Percentiles rank a stretch among this genome's conserved stretches.
These are phyloP conservation scores for Rhinichthys osculus DNA, from an alignment of 2,797 vertebrate species.

Conservation along the genomic window DNA sequence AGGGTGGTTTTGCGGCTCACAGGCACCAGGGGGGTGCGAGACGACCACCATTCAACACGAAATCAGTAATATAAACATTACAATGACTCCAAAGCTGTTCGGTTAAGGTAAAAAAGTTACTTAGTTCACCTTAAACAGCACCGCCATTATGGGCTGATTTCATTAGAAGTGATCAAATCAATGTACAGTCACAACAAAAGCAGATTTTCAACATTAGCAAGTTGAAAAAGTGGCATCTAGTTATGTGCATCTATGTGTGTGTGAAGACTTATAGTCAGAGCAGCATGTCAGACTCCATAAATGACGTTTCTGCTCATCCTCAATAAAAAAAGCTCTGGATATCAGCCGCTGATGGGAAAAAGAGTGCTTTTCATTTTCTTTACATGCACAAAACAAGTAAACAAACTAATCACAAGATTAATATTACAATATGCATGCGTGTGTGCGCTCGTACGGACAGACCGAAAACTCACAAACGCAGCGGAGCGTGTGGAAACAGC, in stretches of 20 bases:
- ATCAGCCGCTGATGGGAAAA: constrained; percentile 27
- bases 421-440: neutral
- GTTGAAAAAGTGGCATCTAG: neutral
- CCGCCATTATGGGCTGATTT: neutral
- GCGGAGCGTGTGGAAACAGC: neutral
- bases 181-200: neutral
- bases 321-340: constrained; percentile 12
- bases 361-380: constrained; percentile 28
- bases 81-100: too few species aligned
- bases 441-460: neutral
- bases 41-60: too few species aligned
- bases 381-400: constrained; percentile 24
- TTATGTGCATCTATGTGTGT: neutral
- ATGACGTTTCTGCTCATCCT: neutral
- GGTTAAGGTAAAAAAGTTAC: too few species aligned
- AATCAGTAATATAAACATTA: too few species aligned
- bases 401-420: constrained; percentile 20
- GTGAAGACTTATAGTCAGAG: neutral
- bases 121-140: too few species aligned
- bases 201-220: neutral
- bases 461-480: neutral
- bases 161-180: neutral
- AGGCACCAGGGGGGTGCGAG: too few species aligned
- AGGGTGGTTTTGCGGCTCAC: too few species aligned
- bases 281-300: constrained; percentile 3